Conservation (phyloP, 2,888 invertebrate species). For the Glaucopsyche alexis region DNA sequence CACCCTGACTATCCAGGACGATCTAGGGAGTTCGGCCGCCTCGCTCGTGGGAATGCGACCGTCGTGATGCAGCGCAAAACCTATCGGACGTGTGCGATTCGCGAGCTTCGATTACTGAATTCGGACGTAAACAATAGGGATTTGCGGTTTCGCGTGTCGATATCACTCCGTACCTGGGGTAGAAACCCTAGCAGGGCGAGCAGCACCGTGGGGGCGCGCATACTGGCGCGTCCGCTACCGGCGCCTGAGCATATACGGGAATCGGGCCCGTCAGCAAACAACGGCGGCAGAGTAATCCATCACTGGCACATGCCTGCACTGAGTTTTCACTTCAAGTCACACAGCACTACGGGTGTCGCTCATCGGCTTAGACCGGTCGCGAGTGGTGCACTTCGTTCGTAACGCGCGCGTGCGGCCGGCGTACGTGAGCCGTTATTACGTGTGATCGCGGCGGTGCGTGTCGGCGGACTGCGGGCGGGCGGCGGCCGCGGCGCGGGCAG, state of each 20-base stretch:
- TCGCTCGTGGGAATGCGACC: slow-evolving; percentile 73
- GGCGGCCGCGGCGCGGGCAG: slow-evolving; percentile 51
- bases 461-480: slow-evolving; percentile 76
- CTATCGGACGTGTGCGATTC: slow-evolving; percentile 42
- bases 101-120: slow-evolving; percentile 40
- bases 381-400: slow-evolving; percentile 75
- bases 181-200: slow-evolving; percentile 79
- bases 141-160: slow-evolving; percentile 65
- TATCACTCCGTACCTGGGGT: slow-evolving; percentile 71
- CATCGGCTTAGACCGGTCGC: slow-evolving; percentile 75
- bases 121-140: slow-evolving; percentile 60
- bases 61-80: slow-evolving; percentile 52
- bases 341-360: slow-evolving; percentile 76
- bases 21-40: slow-evolving; percentile 49
- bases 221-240: slow-evolving; percentile 76
- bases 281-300: slow-evolving; percentile 72
- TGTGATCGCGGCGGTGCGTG: slow-evolving; percentile 70
- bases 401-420: slow-evolving; percentile 71
- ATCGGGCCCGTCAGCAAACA: slow-evolving; percentile 67
- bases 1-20: slow-evolving; percentile 72
- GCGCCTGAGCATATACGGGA: slow-evolving; percentile 75
- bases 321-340: slow-evolving; percentile 76
- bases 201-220: slow-evolving; percentile 78
- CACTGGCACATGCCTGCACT: slow-evolving; percentile 73
- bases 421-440: slow-evolving; percentile 59